These are phyloP conservation scores for Pitangus sulphuratus DNA, from an alignment of 2,797 vertebrate species.

Conservation along the genomic window DNA sequence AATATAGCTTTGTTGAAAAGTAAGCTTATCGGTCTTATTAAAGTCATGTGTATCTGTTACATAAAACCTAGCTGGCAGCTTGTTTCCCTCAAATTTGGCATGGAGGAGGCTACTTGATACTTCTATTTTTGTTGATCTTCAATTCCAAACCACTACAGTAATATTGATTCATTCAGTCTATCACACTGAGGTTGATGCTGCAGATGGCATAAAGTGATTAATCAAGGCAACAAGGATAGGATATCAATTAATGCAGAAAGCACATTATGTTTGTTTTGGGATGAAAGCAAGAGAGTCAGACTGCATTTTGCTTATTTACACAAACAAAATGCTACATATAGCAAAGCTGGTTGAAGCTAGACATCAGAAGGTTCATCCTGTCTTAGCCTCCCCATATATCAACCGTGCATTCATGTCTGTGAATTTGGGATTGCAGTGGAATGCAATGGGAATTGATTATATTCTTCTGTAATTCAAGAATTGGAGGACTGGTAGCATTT, in stretches of 20 bases:
- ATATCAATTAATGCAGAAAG: conserved; percentile 23
- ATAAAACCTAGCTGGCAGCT: conserved; percentile 2
- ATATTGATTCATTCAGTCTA: conserved; percentile 9
- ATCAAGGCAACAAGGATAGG: background rate
- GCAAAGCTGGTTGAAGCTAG: background rate
- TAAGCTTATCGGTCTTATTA: background rate
- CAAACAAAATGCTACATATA: conserved; percentile 22
- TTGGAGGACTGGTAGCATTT: background rate
- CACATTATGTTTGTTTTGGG: conserved; percentile 3
- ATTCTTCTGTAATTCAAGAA: background rate
- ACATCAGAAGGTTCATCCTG: background rate
- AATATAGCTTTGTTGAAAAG: conserved; percentile 61
- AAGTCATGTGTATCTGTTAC: background rate
- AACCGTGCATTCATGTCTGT: background rate
- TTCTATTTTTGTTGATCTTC: conserved; percentile 42
- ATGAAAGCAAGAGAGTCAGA: conserved; percentile 10
- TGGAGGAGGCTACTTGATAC: background rate
- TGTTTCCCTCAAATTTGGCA: background rate
- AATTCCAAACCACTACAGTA: background rate
- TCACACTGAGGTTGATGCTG: background rate
- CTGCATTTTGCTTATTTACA: conserved; percentile 25
- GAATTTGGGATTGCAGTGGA: background rate
- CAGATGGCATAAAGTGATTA: conserved; percentile 46
- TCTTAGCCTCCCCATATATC: background rate
- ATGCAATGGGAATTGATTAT: background rate